phyloP scores from a whole-genome alignment of 2,888 invertebrate genomes.

The Eupeodes latifasciatus region DNA sequence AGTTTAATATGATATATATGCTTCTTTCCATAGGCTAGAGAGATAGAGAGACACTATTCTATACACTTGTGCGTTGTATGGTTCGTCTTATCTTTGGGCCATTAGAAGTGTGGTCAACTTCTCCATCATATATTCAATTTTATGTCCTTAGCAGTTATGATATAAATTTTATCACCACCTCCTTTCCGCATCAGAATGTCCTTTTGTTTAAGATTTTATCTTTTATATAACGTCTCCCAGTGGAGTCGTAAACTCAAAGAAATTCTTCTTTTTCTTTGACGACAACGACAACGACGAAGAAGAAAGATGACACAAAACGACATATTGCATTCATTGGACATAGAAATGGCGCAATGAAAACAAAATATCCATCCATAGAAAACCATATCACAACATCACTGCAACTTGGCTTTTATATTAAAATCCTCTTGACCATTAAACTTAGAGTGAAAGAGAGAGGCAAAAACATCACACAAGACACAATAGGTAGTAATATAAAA shows the following conservation, averaged over 20 bases:
- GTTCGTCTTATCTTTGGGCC: conserved; percentile 47
- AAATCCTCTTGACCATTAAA: conserved; percentile 60
- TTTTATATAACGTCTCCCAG: conserved; percentile 41
- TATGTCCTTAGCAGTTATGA: conserved; percentile 63
- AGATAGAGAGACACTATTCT: conserved; percentile 42
- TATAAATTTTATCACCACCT: conserved; percentile 53
- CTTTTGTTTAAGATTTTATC: conserved; percentile 46
- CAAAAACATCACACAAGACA: not conserved
- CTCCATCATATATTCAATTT: conserved; percentile 52
- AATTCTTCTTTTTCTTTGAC: not conserved
- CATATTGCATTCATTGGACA: conserved; percentile 71
- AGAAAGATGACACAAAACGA: conserved; percentile 35
- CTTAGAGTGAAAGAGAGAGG: conserved; percentile 2
- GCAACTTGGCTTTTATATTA: conserved; percentile 68
- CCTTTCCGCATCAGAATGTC: conserved; percentile 12
- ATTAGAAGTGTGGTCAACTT: conserved; percentile 69
- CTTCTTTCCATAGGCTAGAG: too few relatives aligned
- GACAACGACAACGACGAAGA: too few relatives aligned
- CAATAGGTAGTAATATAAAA: not conserved
- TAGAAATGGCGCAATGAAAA: conserved; percentile 2
- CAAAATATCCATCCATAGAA: conserved; percentile 15
- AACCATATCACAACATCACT: conserved; percentile 25
- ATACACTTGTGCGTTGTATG: conserved; percentile 51
- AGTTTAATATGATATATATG: conserved; percentile 29
- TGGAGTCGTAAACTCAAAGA: conserved; percentile 47